Percentiles rank a stretch among this genome's conserved stretches.
These are phyloP conservation scores for Ichneumoninae sp. DNA, from an alignment of 2,888 invertebrate species.

Conservation along the genomic window DNA sequence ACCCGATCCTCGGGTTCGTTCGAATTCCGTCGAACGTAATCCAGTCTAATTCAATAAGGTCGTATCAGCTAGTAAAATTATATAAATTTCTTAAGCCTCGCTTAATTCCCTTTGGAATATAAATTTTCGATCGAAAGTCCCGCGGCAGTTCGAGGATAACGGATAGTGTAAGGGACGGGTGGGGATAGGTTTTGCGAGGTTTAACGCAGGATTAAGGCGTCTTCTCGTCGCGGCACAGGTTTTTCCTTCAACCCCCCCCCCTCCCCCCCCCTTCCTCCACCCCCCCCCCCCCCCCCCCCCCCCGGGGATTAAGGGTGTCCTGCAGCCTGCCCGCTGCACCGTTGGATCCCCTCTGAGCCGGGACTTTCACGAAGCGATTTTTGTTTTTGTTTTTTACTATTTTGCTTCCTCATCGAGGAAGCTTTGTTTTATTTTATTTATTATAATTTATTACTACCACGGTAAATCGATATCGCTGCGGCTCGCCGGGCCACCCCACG, in stretches of 20 bases:
- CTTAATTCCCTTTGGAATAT: conserved; percentile 2
- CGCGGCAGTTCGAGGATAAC: neutral
- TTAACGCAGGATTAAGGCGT: conserved; percentile 14
- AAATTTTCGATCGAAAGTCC: conserved; percentile 18
- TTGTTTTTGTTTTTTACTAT: neutral
- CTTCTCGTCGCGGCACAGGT: conserved; percentile 8
- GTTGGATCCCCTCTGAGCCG: conserved; percentile 29
- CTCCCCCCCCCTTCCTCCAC: no score
- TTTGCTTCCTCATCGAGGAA: neutral
- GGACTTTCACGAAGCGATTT: conserved; percentile 15
- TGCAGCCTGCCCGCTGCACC: neutral
- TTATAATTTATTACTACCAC: conserved; percentile 45
- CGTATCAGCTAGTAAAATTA: neutral
- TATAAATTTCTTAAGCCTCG: conserved; percentile 23
- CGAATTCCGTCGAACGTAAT: conserved; percentile 4
- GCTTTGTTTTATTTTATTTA: neutral
- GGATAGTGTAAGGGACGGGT: neutral
- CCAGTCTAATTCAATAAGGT: neutral
- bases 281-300: neutral
- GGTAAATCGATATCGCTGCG: conserved; percentile 46
- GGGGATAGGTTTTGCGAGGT: neutral
- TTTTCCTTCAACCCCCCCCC: neutral
- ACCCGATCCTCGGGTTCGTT: conserved; percentile 17
- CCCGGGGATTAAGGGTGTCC: conserved; percentile 16
- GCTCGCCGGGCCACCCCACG: conserved; percentile 7